A percentile compares a stretch with the other conserved stretches of the same genome.
These are phyloP conservation scores for Pedetes capensis DNA, from an alignment of 2,113 vertebrate species.

Conservation along the genomic window DNA sequence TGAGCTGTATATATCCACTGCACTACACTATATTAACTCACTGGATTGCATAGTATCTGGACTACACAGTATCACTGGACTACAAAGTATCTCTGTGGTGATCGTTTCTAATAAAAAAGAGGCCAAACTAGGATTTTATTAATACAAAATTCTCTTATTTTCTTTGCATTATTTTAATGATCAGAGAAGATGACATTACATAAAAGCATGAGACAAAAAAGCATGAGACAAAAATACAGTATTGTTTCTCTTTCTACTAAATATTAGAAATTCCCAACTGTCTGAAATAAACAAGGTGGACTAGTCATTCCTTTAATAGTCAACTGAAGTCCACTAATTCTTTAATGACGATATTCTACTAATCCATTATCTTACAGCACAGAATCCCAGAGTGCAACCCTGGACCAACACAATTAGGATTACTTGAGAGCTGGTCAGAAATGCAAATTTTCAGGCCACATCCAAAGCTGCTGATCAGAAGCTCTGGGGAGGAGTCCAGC, in stretches of 20 bases:
- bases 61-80: not conserved
- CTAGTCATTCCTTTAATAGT: not conserved
- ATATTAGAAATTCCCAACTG: not conserved
- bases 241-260: constrained; percentile 28
- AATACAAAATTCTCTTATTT: not conserved
- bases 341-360: not conserved
- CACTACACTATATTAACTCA: not conserved
- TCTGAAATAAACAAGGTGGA: not conserved
- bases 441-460: not conserved
- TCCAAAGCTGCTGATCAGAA: not conserved
- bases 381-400: not conserved
- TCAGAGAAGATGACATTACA: not conserved
- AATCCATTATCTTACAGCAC: not conserved
- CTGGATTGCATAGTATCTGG: not conserved
- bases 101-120: constrained; percentile 14
- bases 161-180: not conserved
- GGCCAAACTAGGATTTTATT: not conserved
- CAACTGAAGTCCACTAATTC: not conserved
- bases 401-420: not conserved
- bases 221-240: not conserved
- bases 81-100: not conserved
- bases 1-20: not conserved
- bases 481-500: not conserved
- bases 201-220: constrained; percentile 9
- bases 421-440: not conserved